Base-by-base conservation (phyloP, 2,888 invertebrate genomes). In the Lithophane ornitopus region DNA sequence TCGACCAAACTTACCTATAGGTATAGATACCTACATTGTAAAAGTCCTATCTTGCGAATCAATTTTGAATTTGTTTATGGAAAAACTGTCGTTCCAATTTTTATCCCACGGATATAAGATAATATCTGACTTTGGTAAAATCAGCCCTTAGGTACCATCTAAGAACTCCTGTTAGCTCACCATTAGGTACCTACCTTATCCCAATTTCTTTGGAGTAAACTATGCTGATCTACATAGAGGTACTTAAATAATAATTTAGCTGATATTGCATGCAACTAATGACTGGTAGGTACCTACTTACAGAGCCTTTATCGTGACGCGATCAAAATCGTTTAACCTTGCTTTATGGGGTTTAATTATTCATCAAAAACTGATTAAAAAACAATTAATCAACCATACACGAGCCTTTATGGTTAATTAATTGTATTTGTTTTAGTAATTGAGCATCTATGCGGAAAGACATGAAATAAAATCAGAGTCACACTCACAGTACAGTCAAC, bases 311-410 rank as follows among this genome's bases (percentile, higher is more conserved):
- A 69, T 69, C 63, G 44, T 7, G 52, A 16, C 14, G 22, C 26
- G 62, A 82, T 71, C 46, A 14, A 65, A 70, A 77, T 70, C 70
- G 52, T 44, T 80, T 82, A 70, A 71, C 67, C 58, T 82, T 63
- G 67, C 62, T 54, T 14, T 66, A 68, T 4, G 9, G 41, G 28
- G 16, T 52, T 76, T 65, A 74, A 68, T 77, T 58, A 80, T 82
- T 82, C 66, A 80, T 58, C 8, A 65, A 76, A 76, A 58, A 44
- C 49, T 28, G 19, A 65, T 39, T 46, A 14, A 19, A 54, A 68
- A 74, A 16, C 56, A 52, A 79, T 75, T 26, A n/a, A 46, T 70
- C 52, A 28, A 61, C 34, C 26, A 52, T 16, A 49, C 41, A n/a
- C 34, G 16, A 56, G 11, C 34, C 12, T 41, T 28, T 62, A 52